Percentiles rank a stretch among this genome's conserved stretches.
These are phyloP conservation scores for Habropoda laboriosa DNA, from an alignment of 1,140 invertebrate species.

Conservation along the genomic window DNA sequence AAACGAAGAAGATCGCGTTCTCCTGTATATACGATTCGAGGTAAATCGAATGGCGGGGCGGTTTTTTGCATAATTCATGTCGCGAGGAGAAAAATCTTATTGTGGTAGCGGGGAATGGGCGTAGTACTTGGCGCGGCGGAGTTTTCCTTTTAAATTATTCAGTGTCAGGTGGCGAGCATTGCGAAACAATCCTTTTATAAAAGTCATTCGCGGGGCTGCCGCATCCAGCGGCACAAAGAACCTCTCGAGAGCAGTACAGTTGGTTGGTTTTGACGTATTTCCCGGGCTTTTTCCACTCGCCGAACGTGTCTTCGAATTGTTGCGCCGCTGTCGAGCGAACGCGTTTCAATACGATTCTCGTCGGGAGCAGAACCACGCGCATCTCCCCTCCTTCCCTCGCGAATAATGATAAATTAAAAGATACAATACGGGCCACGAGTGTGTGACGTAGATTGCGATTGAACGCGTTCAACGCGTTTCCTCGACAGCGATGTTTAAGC, in stretches of 20 bases:
- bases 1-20: neutral
- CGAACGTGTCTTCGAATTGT: no score
- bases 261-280: constrained; percentile 16
- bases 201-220: constrained; percentile 33
- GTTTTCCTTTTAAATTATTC: constrained; percentile 39
- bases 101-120: neutral
- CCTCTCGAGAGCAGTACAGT: neutral
- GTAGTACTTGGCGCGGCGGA: constrained; percentile 3
- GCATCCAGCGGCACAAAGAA: constrained; percentile 10
- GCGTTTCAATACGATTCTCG: neutral
- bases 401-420: constrained; percentile 16
- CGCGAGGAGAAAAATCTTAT: constrained; percentile 29
- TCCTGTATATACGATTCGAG: constrained; percentile 6
- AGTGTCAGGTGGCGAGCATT: constrained; percentile 21
- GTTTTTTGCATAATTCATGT: constrained; percentile 42
- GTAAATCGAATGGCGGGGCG: constrained; percentile 17
- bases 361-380: neutral
- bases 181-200: constrained; percentile 34
- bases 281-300: neutral
- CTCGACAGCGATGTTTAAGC: neutral
- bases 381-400: neutral
- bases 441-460: neutral
- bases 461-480: neutral
- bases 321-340: no score
- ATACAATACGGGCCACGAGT: neutral